Evolutionary conservation across 2,113 vertebrate species (phyloP).

Genomic region (Cephalopholis sonnerati): DNA sequence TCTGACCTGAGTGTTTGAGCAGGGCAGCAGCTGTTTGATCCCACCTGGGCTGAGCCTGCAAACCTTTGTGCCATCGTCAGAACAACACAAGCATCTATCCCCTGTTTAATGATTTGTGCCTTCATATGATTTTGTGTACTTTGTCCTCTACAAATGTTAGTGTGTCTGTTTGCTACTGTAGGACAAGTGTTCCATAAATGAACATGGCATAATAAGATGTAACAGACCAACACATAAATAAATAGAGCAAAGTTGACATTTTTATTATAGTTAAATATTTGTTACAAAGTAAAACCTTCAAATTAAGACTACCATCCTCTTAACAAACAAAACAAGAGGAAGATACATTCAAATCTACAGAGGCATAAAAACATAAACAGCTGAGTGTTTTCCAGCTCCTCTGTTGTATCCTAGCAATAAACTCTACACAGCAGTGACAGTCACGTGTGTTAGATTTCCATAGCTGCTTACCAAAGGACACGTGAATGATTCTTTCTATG

Average conservation of each 20-base stretch:
- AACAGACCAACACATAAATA: not conserved
- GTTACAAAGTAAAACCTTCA: not conserved
- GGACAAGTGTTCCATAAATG: not conserved
- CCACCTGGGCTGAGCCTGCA: too few species aligned
- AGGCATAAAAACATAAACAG: not conserved
- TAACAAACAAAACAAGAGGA: not conserved
- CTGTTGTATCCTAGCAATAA: constrained; percentile 21
- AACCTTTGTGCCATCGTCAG: not conserved
- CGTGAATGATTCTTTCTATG: not conserved
- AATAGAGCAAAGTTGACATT: not conserved
- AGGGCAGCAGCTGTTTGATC: too few species aligned
- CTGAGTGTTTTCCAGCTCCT: not conserved
- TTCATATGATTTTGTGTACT: not conserved
- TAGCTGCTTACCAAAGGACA: not conserved
- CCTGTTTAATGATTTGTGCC: not conserved
- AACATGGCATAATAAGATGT: not conserved
- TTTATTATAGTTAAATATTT: not conserved
- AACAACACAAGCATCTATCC: too few species aligned
- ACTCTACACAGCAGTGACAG: not conserved
- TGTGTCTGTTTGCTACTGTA: not conserved
- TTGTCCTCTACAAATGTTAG: not conserved
- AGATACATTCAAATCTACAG: not conserved
- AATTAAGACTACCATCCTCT: not conserved
- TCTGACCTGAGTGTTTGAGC: too few species aligned
- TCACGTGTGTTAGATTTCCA: not conserved